These are phyloP conservation scores for Amblyjoppa fuscipennis DNA, from an alignment of 2,888 invertebrate genomes.

Conservation along the genomic window DNA sequence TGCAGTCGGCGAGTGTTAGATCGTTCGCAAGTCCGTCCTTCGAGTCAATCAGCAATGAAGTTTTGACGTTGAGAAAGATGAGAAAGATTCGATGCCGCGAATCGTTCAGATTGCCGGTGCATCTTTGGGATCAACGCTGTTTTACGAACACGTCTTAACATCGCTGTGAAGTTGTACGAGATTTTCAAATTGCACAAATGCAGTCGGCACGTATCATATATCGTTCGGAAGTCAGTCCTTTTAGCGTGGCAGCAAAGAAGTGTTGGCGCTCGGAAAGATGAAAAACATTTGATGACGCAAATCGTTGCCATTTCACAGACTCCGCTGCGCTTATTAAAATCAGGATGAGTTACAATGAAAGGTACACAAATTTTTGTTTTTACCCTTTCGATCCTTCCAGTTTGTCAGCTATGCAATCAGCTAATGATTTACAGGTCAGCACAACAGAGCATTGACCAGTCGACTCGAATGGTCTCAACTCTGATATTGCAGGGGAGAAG, in stretches of 20 bases:
- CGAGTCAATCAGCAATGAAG: too few relatives aligned
- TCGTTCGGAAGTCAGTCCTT: neutral
- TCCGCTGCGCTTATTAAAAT: neutral
- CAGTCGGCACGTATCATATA: neutral
- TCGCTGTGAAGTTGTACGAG: too few relatives aligned
- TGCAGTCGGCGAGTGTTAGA: too few relatives aligned
- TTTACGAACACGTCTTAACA: too few relatives aligned
- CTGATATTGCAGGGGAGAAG: slow-evolving; percentile 15
- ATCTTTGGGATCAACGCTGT: too few relatives aligned
- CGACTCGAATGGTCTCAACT: neutral
- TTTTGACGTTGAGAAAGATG: too few relatives aligned
- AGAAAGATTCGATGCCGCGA: too few relatives aligned
- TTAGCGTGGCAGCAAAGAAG: neutral
- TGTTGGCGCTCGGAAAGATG: neutral
- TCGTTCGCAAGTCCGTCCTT: too few relatives aligned
- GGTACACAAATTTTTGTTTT: neutral
- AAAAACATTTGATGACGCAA: neutral
- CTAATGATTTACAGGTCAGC: neutral
- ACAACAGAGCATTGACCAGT: neutral
- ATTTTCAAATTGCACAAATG: neutral
- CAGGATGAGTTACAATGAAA: neutral
- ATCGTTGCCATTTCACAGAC: neutral
- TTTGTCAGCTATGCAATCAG: neutral
- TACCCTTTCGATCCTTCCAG: neutral
- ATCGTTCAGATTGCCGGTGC: too few relatives aligned